phyloP scores from a whole-genome alignment of 2,113 vertebrate species.

The Oophaga pumilio region DNA sequence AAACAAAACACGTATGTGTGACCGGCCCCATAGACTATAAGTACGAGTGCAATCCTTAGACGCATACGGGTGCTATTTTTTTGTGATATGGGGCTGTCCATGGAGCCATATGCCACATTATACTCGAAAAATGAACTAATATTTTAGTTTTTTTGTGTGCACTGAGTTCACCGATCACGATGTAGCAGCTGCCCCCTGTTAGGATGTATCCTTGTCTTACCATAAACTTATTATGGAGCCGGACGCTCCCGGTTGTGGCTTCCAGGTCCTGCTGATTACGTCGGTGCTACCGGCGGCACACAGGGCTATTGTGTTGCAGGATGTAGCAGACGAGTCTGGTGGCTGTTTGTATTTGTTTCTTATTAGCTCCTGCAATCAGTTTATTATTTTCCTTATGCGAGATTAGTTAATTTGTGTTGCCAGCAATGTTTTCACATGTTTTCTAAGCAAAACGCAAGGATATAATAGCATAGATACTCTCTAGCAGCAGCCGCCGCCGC shows the following conservation, averaged over 20 bases:
- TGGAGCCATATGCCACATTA: no score
- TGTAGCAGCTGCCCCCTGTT: no score
- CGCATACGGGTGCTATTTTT: no score
- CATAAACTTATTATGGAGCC: not conserved
- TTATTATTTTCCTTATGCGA: conserved; percentile 77
- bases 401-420: conserved; percentile 86
- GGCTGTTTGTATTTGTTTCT: conserved; percentile 32
- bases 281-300: not conserved
- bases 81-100: no score
- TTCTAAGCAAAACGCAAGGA: conserved; percentile 76
- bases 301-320: not conserved
- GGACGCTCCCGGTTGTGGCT: not conserved
- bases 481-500: conserved; percentile 73
- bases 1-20: no score
- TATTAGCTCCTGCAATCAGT: conserved; percentile 64
- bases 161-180: no score
- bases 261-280: not conserved
- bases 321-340: not conserved
- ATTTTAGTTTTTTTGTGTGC: no score
- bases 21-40: no score
- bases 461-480: conserved; percentile 78
- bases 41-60: no score
- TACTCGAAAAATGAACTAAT: no score
- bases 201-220: not conserved
- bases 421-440: conserved; percentile 86